Evolutionary conservation across 1,140 invertebrate species (phyloP), one percentile per base, ranked within the genome.

Genomic region (Eueides isabella): DNA sequence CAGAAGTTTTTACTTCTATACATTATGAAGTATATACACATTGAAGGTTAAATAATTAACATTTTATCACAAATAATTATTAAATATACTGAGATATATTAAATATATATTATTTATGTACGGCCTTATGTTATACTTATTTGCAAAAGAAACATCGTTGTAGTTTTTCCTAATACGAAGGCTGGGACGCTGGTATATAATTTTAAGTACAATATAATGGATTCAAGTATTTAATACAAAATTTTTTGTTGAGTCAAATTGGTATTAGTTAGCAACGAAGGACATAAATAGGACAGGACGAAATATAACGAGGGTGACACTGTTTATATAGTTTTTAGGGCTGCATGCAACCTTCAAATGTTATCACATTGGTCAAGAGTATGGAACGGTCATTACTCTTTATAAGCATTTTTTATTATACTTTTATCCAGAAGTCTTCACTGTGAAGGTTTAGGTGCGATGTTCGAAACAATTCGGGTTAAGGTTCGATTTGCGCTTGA

Each of bases 311-410:
- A 19, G 5, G 30, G 61, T 67, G 65, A 61, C 31, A 28, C 31
- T 55, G 48, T 61, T 67, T 71, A 44, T 38, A 62, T 26, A 64
- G 33, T 11, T 23, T 44, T 64, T 64, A 38, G 70, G 67, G 30
- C 19, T 12, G 33, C 70, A 76, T 70, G 70, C 74, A 38, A 76
- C 31, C 44, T 68, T 62, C 64, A 48, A 19, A 61, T 35, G 12
- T 48, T 28, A 33, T 44, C 33, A 73, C 71, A 72, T 61, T 67
- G 71, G 23, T 30, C 62, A 72, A 65, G 29, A 19, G 12, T 19
- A 66, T 30, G 26, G 2, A 61, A 29, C n/a, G 16, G 48, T 33
- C 35, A 71, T 75, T 71, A 61, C 23, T 44, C 33, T 75, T 75
- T 75, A 75, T 75, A 66, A 28, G 64, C n/a, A 67, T 4, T 31